phyloP scores from a whole-genome alignment of 2,797 vertebrate genomes.

The Tamandua tetradactyla region DNA sequence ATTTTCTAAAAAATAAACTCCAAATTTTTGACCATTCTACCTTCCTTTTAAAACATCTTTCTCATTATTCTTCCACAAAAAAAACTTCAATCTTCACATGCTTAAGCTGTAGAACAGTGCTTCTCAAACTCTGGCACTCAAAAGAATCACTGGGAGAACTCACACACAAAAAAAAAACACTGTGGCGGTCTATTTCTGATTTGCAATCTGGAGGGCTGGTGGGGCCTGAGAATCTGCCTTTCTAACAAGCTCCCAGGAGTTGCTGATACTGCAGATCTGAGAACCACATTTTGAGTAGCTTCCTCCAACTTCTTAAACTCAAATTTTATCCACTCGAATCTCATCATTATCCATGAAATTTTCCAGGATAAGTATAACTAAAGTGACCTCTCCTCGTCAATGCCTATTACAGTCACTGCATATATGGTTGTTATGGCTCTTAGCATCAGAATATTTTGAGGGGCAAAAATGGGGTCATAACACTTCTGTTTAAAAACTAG shows the following conservation, averaged over 20 bases:
- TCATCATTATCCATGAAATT: not conserved
- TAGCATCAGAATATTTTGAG: not conserved
- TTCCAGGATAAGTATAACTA: not conserved
- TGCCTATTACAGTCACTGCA: not conserved
- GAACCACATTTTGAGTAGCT: not conserved
- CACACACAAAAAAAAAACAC: slow-evolving; percentile 22
- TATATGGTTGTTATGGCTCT: not conserved
- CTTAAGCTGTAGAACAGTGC: not conserved
- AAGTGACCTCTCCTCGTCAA: slow-evolving; percentile 23
- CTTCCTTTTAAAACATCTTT: slow-evolving; percentile 47
- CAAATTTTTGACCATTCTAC: not conserved
- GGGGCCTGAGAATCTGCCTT: not conserved
- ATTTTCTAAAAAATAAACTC: slow-evolving; percentile 30
- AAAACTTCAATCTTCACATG: slow-evolving; percentile 12
- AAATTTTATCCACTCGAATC: slow-evolving; percentile 37
- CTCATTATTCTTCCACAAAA: slow-evolving; percentile 4
- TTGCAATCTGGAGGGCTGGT: slow-evolving; percentile 18
- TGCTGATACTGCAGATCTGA: not conserved
- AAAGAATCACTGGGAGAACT: slow-evolving; percentile 14
- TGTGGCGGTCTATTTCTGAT: not conserved
- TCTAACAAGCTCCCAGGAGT: not conserved
- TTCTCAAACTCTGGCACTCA: slow-evolving; percentile 23
- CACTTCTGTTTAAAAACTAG: slow-evolving; percentile 38
- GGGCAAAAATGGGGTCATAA: not conserved
- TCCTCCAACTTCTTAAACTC: slow-evolving; percentile 8